These are phyloP conservation scores for Megalopta genalis DNA, from an alignment of 1,140 invertebrate genomes.

Conservation along the genomic window DNA sequence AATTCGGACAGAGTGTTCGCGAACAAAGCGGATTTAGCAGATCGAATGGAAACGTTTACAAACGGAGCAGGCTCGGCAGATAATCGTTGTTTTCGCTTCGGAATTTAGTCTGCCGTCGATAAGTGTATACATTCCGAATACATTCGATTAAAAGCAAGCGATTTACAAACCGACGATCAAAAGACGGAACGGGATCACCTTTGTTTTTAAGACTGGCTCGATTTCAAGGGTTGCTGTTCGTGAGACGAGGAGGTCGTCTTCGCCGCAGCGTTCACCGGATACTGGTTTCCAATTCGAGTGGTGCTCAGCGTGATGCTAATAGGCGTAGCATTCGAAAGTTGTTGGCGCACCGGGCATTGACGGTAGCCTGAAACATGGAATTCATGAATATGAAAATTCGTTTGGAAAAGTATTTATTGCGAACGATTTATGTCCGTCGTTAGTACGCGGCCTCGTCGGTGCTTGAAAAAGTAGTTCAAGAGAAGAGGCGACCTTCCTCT, in stretches of 20 bases:
- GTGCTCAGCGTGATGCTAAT: slow-evolving; percentile 77
- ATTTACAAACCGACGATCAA: background rate
- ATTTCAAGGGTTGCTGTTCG: slow-evolving; percentile 52
- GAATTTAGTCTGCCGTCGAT: no score
- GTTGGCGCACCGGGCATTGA: slow-evolving; percentile 80
- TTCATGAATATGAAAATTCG: slow-evolving; percentile 4
- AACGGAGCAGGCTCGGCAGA: no score
- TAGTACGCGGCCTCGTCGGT: no score
- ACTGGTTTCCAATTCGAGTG: slow-evolving; percentile 61
- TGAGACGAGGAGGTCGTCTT: slow-evolving; percentile 61
- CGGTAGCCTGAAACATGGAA: slow-evolving; percentile 69
- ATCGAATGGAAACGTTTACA: no score
- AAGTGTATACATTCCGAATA: no score
- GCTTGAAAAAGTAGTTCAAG: no score
- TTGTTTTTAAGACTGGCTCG: slow-evolving; percentile 24
- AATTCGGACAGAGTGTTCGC: background rate
- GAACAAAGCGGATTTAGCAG: no score
- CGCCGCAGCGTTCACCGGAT: slow-evolving; percentile 42
- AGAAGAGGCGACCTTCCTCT: no score
- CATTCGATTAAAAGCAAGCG: background rate
- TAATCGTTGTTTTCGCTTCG: no score
- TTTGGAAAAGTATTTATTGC: no score
- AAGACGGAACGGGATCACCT: background rate
- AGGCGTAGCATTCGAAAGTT: slow-evolving; percentile 77
- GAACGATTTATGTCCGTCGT: no score